Conservation (phyloP, 2,888 invertebrate genomes). For the Heliconius ismenius region DNA sequence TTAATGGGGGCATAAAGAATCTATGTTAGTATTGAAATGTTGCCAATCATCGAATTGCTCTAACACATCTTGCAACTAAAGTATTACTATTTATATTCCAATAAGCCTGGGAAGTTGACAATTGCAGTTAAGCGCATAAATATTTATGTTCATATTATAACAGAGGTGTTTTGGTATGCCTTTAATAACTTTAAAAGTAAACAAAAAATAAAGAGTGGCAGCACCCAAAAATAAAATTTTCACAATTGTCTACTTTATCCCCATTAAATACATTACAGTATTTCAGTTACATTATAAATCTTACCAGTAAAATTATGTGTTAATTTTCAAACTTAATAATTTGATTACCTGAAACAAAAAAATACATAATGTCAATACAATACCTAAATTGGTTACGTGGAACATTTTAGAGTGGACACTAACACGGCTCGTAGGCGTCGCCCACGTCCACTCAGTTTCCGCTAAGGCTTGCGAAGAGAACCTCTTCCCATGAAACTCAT, state of each 20-base stretch:
- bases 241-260: too few species aligned
- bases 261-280: background rate
- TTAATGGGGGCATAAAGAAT: constrained; percentile 55
- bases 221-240: background rate
- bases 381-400: constrained; percentile 67
- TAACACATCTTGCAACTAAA: constrained; percentile 72
- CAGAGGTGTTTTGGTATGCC: background rate
- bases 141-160: background rate
- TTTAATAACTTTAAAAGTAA: background rate
- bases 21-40: constrained; percentile 47
- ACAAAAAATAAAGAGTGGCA: too few species aligned
- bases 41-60: constrained; percentile 59
- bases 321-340: constrained; percentile 9
- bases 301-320: background rate
- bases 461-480: constrained; percentile 59
- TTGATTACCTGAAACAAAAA: constrained; percentile 62
- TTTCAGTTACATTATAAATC: background rate
- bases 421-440: constrained; percentile 67
- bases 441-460: constrained; percentile 74
- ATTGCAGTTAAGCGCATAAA: background rate
- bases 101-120: constrained; percentile 53
- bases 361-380: constrained; percentile 57
- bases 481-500: constrained; percentile 53
- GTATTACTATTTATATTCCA: constrained; percentile 71
- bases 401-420: constrained; percentile 64